Evolutionary conservation across 1,140 invertebrate genomes (phyloP), one percentile per base, ranked within the genome.

Genomic region (Aphelinus atriplicis): DNA sequence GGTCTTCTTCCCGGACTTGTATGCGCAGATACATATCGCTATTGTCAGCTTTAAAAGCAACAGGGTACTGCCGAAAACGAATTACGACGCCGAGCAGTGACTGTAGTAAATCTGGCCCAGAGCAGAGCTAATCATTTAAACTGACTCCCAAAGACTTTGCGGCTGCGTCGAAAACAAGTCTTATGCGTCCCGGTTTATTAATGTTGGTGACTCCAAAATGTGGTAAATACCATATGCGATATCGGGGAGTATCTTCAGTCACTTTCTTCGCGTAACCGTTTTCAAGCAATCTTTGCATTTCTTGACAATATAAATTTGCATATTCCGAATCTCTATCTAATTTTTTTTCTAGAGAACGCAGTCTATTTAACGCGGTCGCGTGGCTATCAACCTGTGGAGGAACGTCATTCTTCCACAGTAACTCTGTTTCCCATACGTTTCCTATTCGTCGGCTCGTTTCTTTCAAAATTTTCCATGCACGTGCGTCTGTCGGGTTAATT

Each of bases 111-210:
- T 62, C 60, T 45, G 60, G 60, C 26, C 45, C 60, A 2, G 60
- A 45, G 26, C 5, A 6, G 1, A 81, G 71, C 6, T 48, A 47
- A 69, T 80, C 78, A 69, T 84, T 86, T 5, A 84, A 62, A 7
- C 68, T 80, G 1, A 75, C 10, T 4, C 79, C 78, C 51, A 71
- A 7, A 2, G 63, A 55, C 65, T 71, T 75, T n/a, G 79, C 79
- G 1, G 80, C 81, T 0, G 80, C 81, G 69, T 84, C 83, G 51
- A 81, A 81, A 0, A 84, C 83, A 0, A 82, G 26, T 45, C 82
- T 55, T 6, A 82, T 7, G 57, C 79, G 81, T 1, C 61, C 65
- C 7, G 80, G 79, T 76, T 83, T 83, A 47, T 81, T 79, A 2
- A 71, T 68, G 69, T 81, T 80, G 0, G 53, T 63, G 2, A 81